Conservation (phyloP, 2,888 invertebrate species). For the Dasypolia templi region DNA sequence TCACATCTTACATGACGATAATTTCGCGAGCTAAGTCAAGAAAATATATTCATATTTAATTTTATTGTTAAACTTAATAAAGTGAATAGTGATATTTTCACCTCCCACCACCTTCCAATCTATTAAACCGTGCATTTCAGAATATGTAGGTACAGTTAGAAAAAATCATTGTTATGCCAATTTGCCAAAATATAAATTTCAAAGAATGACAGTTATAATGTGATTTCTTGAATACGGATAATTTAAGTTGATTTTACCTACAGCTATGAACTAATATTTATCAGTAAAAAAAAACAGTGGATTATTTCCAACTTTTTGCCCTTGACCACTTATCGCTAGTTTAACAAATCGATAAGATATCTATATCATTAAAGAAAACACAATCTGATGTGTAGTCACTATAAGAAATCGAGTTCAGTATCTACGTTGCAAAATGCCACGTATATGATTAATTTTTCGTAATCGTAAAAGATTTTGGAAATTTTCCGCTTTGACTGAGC, state of each 20-base stretch:
- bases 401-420: slow-evolving; percentile 27
- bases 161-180: neutral
- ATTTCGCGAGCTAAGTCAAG: no score
- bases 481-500: slow-evolving; percentile 8
- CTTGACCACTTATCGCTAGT: slow-evolving; percentile 61
- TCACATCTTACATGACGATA: no score
- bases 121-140: neutral
- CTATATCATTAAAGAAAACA: slow-evolving; percentile 20
- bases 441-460: slow-evolving; percentile 8
- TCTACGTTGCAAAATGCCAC: slow-evolving; percentile 12
- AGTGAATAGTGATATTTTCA: neutral
- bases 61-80: neutral
- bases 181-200: neutral
- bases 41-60: no score
- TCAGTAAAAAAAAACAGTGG: slow-evolving; percentile 30
- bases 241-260: neutral
- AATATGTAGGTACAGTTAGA: neutral
- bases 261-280: slow-evolving; percentile 23
- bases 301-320: slow-evolving; percentile 37
- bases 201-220: neutral
- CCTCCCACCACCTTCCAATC: neutral
- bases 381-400: slow-evolving; percentile 7
- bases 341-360: slow-evolving; percentile 55
- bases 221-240: neutral
- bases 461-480: slow-evolving; percentile 9